A percentile compares a stretch with the other conserved stretches of the same genome.
Conservation (phyloP, 2,888 invertebrate genomes). For the Monoplex corrugatus region DNA sequence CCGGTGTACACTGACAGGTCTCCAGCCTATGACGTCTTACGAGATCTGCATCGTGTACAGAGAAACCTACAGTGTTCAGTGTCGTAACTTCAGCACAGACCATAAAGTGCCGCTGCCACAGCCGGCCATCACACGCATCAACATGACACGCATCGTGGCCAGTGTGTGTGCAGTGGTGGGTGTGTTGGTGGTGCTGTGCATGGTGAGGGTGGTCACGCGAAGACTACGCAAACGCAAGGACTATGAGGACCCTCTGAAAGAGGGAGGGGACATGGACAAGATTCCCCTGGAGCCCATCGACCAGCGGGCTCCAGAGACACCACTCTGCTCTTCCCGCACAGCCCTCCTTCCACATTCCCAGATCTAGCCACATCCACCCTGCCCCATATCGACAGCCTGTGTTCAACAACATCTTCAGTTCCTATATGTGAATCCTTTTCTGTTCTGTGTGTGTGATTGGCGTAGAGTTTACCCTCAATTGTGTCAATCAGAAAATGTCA, state of each 20-base stretch:
- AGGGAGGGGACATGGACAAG: slow-evolving; percentile 78
- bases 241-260: slow-evolving; percentile 77
- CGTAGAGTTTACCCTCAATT: too few relatives aligned
- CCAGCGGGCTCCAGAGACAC: slow-evolving; percentile 76
- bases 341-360: slow-evolving; percentile 70
- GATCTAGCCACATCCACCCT: slow-evolving; percentile 49
- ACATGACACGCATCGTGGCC: slow-evolving; percentile 70
- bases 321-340: slow-evolving; percentile 77
- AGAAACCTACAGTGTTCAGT: slow-evolving; percentile 72
- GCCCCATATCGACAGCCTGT: not conserved
- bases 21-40: slow-evolving; percentile 81
- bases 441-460: not conserved
- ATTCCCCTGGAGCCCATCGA: slow-evolving; percentile 82
- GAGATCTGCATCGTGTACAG: slow-evolving; percentile 81
- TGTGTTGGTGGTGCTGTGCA: slow-evolving; percentile 78
- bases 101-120: slow-evolving; percentile 54
- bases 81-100: slow-evolving; percentile 69
- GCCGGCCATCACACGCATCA: slow-evolving; percentile 65
- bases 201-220: slow-evolving; percentile 76
- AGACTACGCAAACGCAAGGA: slow-evolving; percentile 77
- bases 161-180: slow-evolving; percentile 65
- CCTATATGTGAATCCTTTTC: not conserved
- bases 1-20: slow-evolving; percentile 80
- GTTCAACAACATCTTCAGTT: not conserved
- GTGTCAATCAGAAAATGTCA: too few relatives aligned